These are phyloP conservation scores for Mya arenaria DNA, from an alignment of 1,140 invertebrate species.

Conservation along the genomic window DNA sequence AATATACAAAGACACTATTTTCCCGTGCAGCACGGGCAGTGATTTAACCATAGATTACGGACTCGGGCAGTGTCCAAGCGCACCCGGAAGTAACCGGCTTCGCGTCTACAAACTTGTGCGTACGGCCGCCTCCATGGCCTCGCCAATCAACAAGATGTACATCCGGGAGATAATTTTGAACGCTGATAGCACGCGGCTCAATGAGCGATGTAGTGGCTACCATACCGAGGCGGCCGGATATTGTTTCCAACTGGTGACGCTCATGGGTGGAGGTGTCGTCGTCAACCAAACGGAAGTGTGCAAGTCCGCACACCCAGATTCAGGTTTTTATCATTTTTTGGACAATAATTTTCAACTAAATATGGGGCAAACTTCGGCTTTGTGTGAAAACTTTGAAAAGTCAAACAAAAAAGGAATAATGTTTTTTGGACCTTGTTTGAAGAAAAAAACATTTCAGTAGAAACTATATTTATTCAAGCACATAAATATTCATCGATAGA, in stretches of 20 bases:
- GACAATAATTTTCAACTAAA: too few species aligned
- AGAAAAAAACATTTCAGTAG: too few species aligned
- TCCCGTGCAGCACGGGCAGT: conserved; percentile 37
- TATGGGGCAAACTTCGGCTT: too few species aligned
- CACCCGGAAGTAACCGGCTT: conserved; percentile 34
- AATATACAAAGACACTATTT: conserved; percentile 37
- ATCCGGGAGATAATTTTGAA: conserved; percentile 29
- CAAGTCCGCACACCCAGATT: conserved; percentile 45
- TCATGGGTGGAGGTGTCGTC: neutral
- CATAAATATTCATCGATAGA: too few species aligned
- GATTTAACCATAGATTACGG: conserved; percentile 21
- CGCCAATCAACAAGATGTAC: conserved; percentile 23
- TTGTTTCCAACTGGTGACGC: conserved; percentile 42
- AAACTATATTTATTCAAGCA: too few species aligned
- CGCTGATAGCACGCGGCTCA: conserved; percentile 32
- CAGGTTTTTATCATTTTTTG: too few species aligned
- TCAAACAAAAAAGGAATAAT: too few species aligned
- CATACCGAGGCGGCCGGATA: conserved; percentile 26
- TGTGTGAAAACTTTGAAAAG: too few species aligned
- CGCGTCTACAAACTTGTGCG: conserved; percentile 42
- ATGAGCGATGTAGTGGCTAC: conserved; percentile 1
- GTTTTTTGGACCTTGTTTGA: too few species aligned
- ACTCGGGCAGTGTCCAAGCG: conserved; percentile 31
- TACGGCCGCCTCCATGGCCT: conserved; percentile 38
- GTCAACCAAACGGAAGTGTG: conserved; percentile 48